phyloP scores from a whole-genome alignment of 2,797 vertebrate genomes.

The Parambassis ranga region DNA sequence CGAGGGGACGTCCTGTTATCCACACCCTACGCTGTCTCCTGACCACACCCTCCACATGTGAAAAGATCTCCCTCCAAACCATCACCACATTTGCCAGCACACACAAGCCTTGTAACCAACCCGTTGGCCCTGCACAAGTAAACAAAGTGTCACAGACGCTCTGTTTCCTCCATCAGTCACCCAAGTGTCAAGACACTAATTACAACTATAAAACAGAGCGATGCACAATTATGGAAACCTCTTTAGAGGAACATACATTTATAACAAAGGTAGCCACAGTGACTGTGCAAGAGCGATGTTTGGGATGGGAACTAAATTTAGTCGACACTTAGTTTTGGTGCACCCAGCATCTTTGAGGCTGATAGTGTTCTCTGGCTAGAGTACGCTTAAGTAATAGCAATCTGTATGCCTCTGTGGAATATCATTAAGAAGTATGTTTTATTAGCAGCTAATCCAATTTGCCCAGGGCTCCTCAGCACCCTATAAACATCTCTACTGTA shows the following conservation, averaged over 20 bases:
- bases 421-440: conserved; percentile 79
- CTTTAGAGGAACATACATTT: conserved; percentile 42
- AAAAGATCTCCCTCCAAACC: conserved; percentile 60
- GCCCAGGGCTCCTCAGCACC: conserved; percentile 74
- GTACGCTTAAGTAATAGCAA: conserved; percentile 57
- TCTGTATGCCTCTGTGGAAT: conserved; percentile 68
- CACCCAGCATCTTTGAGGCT: conserved; percentile 60
- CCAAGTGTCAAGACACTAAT: conserved; percentile 70
- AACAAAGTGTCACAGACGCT: conserved; percentile 71
- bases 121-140: conserved; percentile 60
- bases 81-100: conserved; percentile 58
- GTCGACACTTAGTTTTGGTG: conserved; percentile 58
- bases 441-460: conserved; percentile 76
- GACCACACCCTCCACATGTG: conserved; percentile 80
- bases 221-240: conserved; percentile 61
- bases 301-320: conserved; percentile 66
- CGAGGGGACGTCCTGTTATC: conserved; percentile 51
- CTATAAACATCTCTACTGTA: conserved; percentile 76
- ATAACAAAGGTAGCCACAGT: conserved; percentile 67
- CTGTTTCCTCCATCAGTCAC: conserved; percentile 61
- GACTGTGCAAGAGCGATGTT: conserved; percentile 44
- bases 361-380: conserved; percentile 55
- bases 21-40: conserved; percentile 67
- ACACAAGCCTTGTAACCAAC: conserved; percentile 61
- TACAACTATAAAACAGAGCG: conserved; percentile 60